These are phyloP conservation scores for Theodoxus fluviatilis DNA, from an alignment of 2,888 invertebrate species.

Conservation along the genomic window DNA sequence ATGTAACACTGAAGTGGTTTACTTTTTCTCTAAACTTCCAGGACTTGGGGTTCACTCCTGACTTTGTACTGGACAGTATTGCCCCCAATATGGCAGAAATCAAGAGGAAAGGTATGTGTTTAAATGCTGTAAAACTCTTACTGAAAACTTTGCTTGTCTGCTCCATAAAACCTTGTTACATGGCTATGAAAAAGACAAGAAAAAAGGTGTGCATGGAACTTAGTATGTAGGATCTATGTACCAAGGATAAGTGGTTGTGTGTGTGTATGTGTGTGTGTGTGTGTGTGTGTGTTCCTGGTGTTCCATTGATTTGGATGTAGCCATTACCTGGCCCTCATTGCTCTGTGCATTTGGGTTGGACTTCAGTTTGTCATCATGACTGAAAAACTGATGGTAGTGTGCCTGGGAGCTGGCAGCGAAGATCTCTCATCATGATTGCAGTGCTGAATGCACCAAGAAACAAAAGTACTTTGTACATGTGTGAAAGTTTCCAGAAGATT, in stretches of 20 bases:
- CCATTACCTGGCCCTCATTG: not conserved
- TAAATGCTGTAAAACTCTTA: not conserved
- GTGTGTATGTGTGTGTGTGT: not conserved
- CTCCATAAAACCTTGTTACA: not conserved
- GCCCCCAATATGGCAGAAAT: conserved; percentile 66
- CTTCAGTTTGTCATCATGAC: too few relatives aligned
- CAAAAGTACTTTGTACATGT: too few relatives aligned
- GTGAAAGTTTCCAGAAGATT: too few relatives aligned
- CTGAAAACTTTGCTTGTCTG: too few relatives aligned
- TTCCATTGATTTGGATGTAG: not conserved
- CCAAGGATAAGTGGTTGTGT: not conserved
- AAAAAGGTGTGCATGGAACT: not conserved
- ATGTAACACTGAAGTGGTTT: too few relatives aligned
- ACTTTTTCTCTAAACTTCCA: conserved; percentile 38
- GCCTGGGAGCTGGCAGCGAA: too few relatives aligned
- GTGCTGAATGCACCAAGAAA: too few relatives aligned
- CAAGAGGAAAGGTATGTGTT: conserved; percentile 61
- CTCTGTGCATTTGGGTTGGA: too few relatives aligned
- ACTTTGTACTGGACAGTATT: conserved; percentile 66
- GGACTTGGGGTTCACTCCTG: conserved; percentile 68
- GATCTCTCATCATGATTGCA: too few relatives aligned
- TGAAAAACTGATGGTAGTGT: too few relatives aligned
- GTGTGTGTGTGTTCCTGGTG: not conserved
- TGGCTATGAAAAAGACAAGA: not conserved
- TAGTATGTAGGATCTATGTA: not conserved